A percentile compares a stretch with the other conserved stretches of the same genome.
Conservation (phyloP, 2,888 invertebrate genomes). For the Chrysolina haemoptera region DNA sequence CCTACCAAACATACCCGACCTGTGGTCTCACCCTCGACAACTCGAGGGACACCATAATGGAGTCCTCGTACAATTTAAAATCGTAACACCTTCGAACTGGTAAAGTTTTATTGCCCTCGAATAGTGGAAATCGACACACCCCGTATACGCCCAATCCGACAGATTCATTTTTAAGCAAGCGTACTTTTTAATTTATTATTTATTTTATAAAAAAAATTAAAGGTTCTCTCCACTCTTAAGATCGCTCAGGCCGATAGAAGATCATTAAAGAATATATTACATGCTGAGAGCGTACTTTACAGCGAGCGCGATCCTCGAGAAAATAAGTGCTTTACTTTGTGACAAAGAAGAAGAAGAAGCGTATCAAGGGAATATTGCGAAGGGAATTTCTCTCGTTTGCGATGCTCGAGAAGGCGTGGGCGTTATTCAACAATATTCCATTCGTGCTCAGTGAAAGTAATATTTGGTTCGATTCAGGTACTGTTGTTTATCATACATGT, state of each 20-base stretch:
- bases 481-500: not conserved
- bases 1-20: not conserved
- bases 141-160: slow-evolving; percentile 59
- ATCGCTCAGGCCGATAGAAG: slow-evolving; percentile 66
- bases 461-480: slow-evolving; percentile 1
- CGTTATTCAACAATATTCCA: slow-evolving; percentile 4
- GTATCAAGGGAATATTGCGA: slow-evolving; percentile 31
- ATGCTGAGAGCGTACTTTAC: slow-evolving; percentile 67
- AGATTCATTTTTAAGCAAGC: slow-evolving; percentile 56
- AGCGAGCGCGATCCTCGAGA: slow-evolving; percentile 52
- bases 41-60: slow-evolving; percentile 35
- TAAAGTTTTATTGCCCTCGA: slow-evolving; percentile 52
- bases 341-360: slow-evolving; percentile 37
- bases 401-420: not conserved
- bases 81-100: slow-evolving; percentile 47
- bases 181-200: slow-evolving; percentile 65
- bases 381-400: slow-evolving; percentile 10
- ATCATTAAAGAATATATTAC: slow-evolving; percentile 70
- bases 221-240: slow-evolving; percentile 65
- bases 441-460: slow-evolving; percentile 13
- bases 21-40: slow-evolving; percentile 22
- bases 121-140: slow-evolving; percentile 61
- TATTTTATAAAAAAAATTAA: slow-evolving; percentile 63
- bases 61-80: slow-evolving; percentile 40
- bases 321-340: slow-evolving; percentile 58